phyloP scores from a whole-genome alignment of 2,113 vertebrate genomes.

The Gadus macrocephalus region DNA sequence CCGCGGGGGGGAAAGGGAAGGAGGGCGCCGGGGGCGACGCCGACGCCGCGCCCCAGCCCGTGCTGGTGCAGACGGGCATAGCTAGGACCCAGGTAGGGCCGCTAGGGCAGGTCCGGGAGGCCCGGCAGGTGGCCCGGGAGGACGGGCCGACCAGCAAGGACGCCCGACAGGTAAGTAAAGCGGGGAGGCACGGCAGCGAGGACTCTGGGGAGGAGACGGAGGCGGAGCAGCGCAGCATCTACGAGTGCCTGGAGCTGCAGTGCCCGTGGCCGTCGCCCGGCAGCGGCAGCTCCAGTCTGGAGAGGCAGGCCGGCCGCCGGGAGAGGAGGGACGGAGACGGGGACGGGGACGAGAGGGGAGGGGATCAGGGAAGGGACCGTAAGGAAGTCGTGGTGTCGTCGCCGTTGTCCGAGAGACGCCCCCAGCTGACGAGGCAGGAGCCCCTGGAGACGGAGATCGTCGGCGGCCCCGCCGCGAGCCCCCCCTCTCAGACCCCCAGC shows the following conservation, averaged over 20 bases:
- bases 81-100: constrained; percentile 34
- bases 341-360: constrained; percentile 30
- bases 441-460: constrained; percentile 66
- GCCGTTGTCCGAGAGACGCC: constrained; percentile 63
- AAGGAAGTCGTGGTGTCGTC: background rate
- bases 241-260: constrained; percentile 69
- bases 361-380: constrained; percentile 36
- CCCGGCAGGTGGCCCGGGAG: constrained; percentile 39
- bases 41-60: constrained; percentile 1
- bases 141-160: constrained; percentile 56
- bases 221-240: constrained; percentile 67
- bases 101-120: constrained; percentile 33
- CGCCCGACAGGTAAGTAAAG: constrained; percentile 53
- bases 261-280: constrained; percentile 58
- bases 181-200: constrained; percentile 54
- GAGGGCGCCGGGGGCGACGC: constrained; percentile 33
- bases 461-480: constrained; percentile 50
- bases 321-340: constrained; percentile 28
- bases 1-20: constrained; percentile 31
- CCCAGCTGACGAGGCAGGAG: constrained; percentile 72
- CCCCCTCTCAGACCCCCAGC: constrained; percentile 43
- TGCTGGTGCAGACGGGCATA: constrained; percentile 28
- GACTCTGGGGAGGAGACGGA: constrained; percentile 63
- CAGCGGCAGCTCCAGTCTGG: constrained; percentile 34
- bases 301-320: constrained; percentile 37